Evolutionary conservation across 1,140 invertebrate genomes (phyloP).

Genomic region (Octopus bimaculoides): DNA sequence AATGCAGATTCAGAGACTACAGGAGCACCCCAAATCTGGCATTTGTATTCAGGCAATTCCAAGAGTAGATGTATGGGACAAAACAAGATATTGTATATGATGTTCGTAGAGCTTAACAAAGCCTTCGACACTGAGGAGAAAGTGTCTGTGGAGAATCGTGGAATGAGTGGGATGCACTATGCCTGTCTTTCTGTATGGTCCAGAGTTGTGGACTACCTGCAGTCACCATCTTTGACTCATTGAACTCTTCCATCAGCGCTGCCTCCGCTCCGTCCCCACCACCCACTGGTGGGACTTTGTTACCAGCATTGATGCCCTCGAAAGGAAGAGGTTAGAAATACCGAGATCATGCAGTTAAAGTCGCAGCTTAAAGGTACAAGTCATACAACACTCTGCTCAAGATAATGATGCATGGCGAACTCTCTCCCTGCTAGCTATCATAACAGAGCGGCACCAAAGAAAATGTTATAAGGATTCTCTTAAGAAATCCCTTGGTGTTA

Average conservation of each 20-base stretch:
- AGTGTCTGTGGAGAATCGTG: background rate
- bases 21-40: background rate
- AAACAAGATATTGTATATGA: background rate
- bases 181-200: background rate
- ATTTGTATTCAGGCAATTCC: background rate
- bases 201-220: background rate
- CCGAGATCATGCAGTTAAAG: too few species aligned
- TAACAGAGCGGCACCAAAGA: too few species aligned
- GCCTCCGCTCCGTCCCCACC: background rate
- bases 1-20: background rate
- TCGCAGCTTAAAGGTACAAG: too few species aligned
- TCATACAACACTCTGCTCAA: too few species aligned
- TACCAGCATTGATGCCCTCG: background rate
- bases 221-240: background rate
- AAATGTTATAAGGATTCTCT: too few species aligned
- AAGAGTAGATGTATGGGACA: background rate
- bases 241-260: background rate
- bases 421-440: too few species aligned
- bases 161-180: background rate
- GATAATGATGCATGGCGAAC: too few species aligned
- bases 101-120: background rate
- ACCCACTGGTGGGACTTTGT: background rate
- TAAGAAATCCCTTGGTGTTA: too few species aligned
- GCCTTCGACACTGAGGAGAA: background rate
- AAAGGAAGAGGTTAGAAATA: background rate